Conservation (phyloP, 2,113 vertebrate genomes). For the Erpornis zantholeuca region DNA sequence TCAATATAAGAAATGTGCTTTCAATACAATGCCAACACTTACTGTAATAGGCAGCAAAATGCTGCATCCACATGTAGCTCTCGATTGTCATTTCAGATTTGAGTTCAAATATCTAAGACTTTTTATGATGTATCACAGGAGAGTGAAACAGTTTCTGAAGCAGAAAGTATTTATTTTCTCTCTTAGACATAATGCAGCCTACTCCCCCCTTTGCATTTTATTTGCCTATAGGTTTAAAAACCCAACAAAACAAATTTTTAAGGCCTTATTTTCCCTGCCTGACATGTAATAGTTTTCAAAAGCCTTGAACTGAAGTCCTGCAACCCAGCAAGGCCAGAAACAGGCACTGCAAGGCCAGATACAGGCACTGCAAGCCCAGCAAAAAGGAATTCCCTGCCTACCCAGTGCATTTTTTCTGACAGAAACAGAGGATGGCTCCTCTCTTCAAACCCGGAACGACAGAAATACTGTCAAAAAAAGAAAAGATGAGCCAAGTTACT, state of each 20-base stretch:
- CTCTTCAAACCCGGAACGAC: neutral
- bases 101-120: neutral
- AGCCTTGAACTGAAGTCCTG: neutral
- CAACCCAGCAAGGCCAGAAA: neutral
- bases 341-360: neutral
- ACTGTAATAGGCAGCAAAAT: conserved; percentile 49
- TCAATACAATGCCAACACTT: conserved; percentile 25
- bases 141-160: neutral
- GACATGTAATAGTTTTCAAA: neutral
- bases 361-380: neutral
- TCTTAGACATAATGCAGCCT: neutral
- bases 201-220: neutral
- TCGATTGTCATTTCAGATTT: conserved; percentile 15
- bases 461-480: neutral
- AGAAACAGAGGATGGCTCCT: neutral
- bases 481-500: neutral
- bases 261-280: neutral
- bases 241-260: neutral
- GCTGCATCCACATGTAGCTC: neutral
- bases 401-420: neutral
- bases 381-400: neutral
- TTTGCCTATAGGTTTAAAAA: neutral
- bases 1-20: conserved; percentile 44
- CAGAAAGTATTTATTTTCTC: neutral
- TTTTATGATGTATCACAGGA: neutral